A percentile compares a stretch with the other conserved stretches of the same genome.
Evolutionary conservation across 2,113 vertebrate genomes (phyloP).

Genomic region (Chaetura pelagica): DNA sequence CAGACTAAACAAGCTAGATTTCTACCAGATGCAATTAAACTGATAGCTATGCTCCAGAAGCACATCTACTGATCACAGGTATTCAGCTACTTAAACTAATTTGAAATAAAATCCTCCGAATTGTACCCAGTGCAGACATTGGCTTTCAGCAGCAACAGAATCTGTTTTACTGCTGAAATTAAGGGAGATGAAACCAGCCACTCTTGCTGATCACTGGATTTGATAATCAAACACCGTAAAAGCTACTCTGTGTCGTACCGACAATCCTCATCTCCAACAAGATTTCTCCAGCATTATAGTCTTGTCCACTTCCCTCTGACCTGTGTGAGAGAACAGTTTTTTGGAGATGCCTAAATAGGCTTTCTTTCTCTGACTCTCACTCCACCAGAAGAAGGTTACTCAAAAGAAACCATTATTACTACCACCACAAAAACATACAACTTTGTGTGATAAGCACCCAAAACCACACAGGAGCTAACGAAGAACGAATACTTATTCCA

Average conservation of each 20-base stretch:
- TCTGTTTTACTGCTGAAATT: neutral
- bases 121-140: neutral
- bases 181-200: neutral
- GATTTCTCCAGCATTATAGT: neutral
- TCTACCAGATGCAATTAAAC: neutral
- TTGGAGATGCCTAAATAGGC: neutral
- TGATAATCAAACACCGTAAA: neutral
- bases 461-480: too few relatives aligned
- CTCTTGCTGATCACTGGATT: neutral
- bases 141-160: neutral
- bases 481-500: too few relatives aligned
- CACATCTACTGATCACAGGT: neutral
- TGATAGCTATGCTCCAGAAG: neutral
- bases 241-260: neutral
- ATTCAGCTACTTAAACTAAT: neutral
- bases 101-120: neutral
- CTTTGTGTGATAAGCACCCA: too few relatives aligned
- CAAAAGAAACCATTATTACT: neutral
- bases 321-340: neutral
- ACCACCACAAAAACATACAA: neutral
- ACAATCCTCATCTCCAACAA: neutral
- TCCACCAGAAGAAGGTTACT: neutral
- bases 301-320: neutral
- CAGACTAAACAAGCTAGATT: neutral
- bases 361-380: neutral